A percentile compares a stretch with the other conserved stretches of the same genome.
phyloP scores from a whole-genome alignment of 2,888 invertebrate genomes.

The Trilocha varians region DNA sequence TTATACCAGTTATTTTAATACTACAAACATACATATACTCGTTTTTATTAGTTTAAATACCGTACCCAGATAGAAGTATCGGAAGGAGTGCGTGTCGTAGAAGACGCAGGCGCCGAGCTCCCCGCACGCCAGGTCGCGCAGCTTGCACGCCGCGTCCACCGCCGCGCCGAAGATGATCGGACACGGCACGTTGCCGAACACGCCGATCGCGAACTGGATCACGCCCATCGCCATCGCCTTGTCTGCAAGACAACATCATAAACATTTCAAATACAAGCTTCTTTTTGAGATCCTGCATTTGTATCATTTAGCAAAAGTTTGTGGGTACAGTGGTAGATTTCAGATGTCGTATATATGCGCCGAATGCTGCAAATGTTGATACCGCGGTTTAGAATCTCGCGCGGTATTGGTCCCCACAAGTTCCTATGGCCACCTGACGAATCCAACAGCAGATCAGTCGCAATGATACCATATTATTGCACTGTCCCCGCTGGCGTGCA shows the following conservation, averaged over 20 bases:
- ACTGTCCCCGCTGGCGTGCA: conserved; percentile 95
- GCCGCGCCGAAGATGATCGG: conserved; percentile 95
- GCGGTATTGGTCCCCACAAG: no score
- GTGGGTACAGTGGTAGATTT: no score
- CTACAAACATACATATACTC: background rate
- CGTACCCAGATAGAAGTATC: conserved; percentile 88
- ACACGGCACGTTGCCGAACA: conserved; percentile 95
- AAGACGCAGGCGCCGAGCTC: conserved; percentile 88
- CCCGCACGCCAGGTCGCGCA: conserved; percentile 88
- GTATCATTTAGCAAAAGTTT: no score
- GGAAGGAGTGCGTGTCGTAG: conserved; percentile 88
- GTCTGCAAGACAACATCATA: conserved; percentile 57
- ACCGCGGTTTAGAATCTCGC: no score
- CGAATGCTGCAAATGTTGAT: no score
- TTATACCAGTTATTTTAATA: no score
- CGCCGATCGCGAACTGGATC: conserved; percentile 93
- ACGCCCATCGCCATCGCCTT: conserved; percentile 96
- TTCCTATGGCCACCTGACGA: no score
- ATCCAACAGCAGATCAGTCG: no score
- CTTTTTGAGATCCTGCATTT: background rate
- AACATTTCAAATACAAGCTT: background rate
- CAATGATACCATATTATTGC: no score
- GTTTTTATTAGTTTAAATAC: no score
- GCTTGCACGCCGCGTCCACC: conserved; percentile 91
- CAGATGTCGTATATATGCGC: no score